Evolutionary conservation across 1,140 invertebrate genomes (phyloP).

Genomic region (Popillia japonica): DNA sequence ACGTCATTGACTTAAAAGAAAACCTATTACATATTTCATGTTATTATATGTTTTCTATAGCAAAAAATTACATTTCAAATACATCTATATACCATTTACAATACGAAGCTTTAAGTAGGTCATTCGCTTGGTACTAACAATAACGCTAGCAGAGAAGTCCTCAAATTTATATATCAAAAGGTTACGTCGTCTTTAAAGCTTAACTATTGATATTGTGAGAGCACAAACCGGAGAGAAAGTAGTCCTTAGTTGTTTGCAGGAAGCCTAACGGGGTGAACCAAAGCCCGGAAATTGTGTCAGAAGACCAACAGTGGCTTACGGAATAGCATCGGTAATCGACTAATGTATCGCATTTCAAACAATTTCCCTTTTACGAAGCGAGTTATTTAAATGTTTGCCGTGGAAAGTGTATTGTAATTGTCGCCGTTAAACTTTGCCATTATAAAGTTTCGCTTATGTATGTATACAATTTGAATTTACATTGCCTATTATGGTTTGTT

Average conservation of each 20-base stretch:
- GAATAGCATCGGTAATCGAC: constrained; percentile 31
- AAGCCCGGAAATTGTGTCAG: constrained; percentile 32
- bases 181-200: constrained; percentile 28
- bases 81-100: no score
- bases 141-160: not conserved
- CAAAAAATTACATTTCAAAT: no score
- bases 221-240: constrained; percentile 20
- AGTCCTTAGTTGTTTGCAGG: constrained; percentile 33
- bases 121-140: not conserved
- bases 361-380: constrained; percentile 25
- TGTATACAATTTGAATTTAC: constrained; percentile 23
- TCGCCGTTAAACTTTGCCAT: constrained; percentile 19
- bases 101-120: not conserved
- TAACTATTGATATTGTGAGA: constrained; percentile 27
- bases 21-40: no score
- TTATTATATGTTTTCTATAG: no score
- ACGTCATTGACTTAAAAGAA: no score
- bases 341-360: constrained; percentile 35
- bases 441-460: constrained; percentile 27
- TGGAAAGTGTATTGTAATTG: constrained; percentile 18
- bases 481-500: constrained; percentile 19
- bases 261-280: constrained; percentile 30
- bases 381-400: constrained; percentile 30
- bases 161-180: constrained; percentile 31
- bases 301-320: constrained; percentile 31